Evolutionary conservation across 2,797 vertebrate species (phyloP), one percentile per base, ranked within the genome.

Genomic region (Lithobates pipiens): DNA sequence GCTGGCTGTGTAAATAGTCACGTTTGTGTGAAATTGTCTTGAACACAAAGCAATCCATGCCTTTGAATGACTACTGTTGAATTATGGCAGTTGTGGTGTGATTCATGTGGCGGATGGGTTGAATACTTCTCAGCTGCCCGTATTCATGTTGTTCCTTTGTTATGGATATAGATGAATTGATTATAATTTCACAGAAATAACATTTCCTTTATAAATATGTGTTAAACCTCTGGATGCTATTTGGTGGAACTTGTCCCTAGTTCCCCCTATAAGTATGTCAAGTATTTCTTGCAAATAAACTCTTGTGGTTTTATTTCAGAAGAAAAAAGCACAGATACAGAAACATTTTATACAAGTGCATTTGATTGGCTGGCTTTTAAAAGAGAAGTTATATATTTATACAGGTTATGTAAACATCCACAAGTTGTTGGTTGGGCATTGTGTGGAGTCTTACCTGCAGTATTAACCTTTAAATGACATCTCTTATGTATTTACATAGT

Each of bases 11-110:
- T 42, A 80, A 46, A 72, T 63, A 61, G 69, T 82, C 21, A 57
- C 36, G 27, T 57, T 74, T 82, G 54, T 63, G 21, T 72, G 69
- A 61, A 61, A 72, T 61, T 63, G 44, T 82, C 32, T 73, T 72
- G 46, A 82, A 72, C n/a, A 82, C 68, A 82, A 61, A 74, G 54
- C 69, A 82, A 39, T 36, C 32, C 23, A 72, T 71, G 46, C 68
- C 44, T 81, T 8, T 27, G 50, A 73, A 82, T 73, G 50, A 63
- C 50, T 73, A 39, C 72, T 54, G 50, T 74, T 82, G 80, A 27
- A 36, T 72, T 82, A 63, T 82, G 50, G 61, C 46, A 63, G 13
- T 73, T 72, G 69, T 61, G 13, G 50, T 81, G 10, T 57, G 80
- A 82, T 82, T 2, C 77, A 32, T 72, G 36, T 3, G 16, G 21